Percentiles rank a stretch among this genome's conserved stretches.
Evolutionary conservation across 1,140 invertebrate species (phyloP).

Genomic region (Drosophila asahinai): DNA sequence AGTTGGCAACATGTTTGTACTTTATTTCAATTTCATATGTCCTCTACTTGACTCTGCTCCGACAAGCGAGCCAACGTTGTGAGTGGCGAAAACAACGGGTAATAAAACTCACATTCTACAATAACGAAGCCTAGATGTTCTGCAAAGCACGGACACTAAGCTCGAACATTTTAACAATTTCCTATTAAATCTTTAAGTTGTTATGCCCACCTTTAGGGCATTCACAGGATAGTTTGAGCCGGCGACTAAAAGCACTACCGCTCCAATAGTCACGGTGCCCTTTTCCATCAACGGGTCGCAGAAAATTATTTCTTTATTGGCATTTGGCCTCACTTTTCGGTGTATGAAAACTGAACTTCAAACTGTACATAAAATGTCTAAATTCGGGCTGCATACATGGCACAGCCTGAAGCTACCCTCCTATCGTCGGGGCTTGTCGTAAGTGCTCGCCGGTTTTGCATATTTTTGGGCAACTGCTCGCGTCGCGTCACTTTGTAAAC

Average conservation of each 20-base stretch:
- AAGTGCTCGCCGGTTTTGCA: slow-evolving; percentile 57
- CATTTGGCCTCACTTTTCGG: slow-evolving; percentile 42
- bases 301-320: slow-evolving; percentile 31
- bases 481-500: slow-evolving; percentile 37
- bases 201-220: not conserved
- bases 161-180: not conserved
- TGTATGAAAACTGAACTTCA: slow-evolving; percentile 31
- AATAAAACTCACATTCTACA: slow-evolving; percentile 9
- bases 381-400: slow-evolving; percentile 50
- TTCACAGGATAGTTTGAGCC: not conserved
- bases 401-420: slow-evolving; percentile 21
- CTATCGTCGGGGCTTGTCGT: slow-evolving; percentile 24
- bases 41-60: slow-evolving; percentile 44
- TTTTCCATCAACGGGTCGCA: not conserved
- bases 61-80: slow-evolving; percentile 34
- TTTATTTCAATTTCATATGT: slow-evolving; percentile 78
- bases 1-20: slow-evolving; percentile 78
- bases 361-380: slow-evolving; percentile 57
- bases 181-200: not conserved
- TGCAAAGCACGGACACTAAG: not conserved
- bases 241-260: not conserved
- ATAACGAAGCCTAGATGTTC: slow-evolving; percentile 35
- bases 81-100: slow-evolving; percentile 36
- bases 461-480: slow-evolving; percentile 48
- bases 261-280: not conserved